These are phyloP conservation scores for Drepanosiphum platanoidis DNA, from an alignment of 2,888 invertebrate species.

Conservation along the genomic window DNA sequence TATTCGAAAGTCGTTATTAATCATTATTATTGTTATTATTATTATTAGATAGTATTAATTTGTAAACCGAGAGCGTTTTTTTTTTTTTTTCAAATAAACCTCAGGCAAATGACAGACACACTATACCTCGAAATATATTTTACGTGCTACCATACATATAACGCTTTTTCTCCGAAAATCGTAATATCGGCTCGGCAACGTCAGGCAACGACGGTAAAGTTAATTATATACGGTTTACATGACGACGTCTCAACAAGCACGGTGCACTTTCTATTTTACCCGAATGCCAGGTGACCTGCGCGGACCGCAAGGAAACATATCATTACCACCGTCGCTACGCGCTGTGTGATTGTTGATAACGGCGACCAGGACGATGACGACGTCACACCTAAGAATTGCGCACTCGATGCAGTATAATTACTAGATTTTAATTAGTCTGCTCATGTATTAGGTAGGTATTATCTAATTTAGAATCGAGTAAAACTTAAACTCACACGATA, in stretches of 20 bases:
- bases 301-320: background rate
- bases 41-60: background rate
- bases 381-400: slow-evolving; percentile 28
- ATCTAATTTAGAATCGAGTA: background rate
- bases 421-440: background rate
- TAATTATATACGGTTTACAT: slow-evolving; percentile 21
- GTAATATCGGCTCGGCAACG: background rate
- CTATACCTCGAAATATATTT: background rate
- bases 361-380: background rate
- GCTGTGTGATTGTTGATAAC: background rate
- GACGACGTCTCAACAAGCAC: background rate
- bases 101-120: background rate
- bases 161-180: background rate
- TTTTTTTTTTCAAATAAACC: background rate
- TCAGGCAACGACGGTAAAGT: background rate
- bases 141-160: background rate
- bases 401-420: background rate
- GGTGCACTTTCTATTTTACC: slow-evolving; percentile 36
- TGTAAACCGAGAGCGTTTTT: background rate
- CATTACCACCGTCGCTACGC: background rate
- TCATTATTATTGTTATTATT: background rate
- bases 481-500: background rate
- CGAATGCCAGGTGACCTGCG: background rate
- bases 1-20: background rate
- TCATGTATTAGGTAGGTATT: background rate